These are phyloP conservation scores for Mohoua ochrocephala DNA, from an alignment of 2,113 vertebrate species.

Conservation along the genomic window DNA sequence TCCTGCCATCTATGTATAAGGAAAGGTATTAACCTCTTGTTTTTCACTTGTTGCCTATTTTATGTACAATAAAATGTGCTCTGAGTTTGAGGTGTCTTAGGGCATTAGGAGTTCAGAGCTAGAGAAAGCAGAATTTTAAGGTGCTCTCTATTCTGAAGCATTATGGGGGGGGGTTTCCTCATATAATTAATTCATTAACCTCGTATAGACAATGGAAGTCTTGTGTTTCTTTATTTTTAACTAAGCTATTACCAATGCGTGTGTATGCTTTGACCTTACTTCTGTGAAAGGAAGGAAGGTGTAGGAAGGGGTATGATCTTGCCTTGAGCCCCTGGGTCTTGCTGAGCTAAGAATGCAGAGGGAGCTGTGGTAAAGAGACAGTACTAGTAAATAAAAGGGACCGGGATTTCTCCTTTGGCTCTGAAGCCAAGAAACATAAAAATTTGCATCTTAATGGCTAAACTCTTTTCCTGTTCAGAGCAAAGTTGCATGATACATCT, in stretches of 20 bases:
- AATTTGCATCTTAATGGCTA: not conserved
- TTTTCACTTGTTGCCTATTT: not conserved
- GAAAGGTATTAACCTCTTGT: not conserved
- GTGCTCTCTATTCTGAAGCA: not conserved
- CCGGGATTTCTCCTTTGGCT: not conserved
- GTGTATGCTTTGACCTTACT: not conserved
- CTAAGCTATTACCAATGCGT: not conserved
- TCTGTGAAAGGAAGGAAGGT: not conserved
- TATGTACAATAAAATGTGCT: not conserved
- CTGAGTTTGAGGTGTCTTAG: not conserved
- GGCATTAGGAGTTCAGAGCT: not conserved
- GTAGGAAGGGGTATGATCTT: not conserved
- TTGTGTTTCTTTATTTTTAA: not conserved
- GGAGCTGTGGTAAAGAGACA: not conserved
- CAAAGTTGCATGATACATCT: not conserved
- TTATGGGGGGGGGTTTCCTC: fast-evolving
- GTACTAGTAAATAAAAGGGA: not conserved
- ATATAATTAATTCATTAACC: not conserved
- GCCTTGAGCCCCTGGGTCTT: not conserved
- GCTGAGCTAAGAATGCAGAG: not conserved
- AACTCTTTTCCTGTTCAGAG: not conserved
- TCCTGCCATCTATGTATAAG: not conserved
- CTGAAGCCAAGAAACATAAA: not conserved
- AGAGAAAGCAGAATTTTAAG: not conserved
- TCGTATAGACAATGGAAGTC: not conserved